Percentiles rank a stretch among this genome's conserved stretches.
phyloP scores from a whole-genome alignment of 2,113 vertebrate genomes.

The Danio rerio region GRCz12tu NC_133182.1:73835001-73835500 shows the following conservation, averaged over 20 bases:
- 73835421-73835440: constrained; percentile 70
- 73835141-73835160: constrained; percentile 50
- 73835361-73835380: not conserved
- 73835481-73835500: constrained; percentile 82
- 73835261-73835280: constrained; percentile 66
- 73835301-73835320: constrained; percentile 50
- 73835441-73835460: constrained; percentile 73
- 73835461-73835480: constrained; percentile 75
- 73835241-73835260: constrained; percentile 69
- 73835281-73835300: constrained; percentile 62
- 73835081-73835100: constrained; percentile 43
- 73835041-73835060: constrained; percentile 37
- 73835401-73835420: constrained; percentile 60
- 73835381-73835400: constrained; percentile 34
- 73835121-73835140: constrained; percentile 24
- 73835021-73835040: constrained; percentile 46
- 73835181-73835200: constrained; percentile 69
- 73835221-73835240: constrained; percentile 70
- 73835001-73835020: constrained; percentile 50
- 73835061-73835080: constrained; percentile 27
- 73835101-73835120: not conserved
- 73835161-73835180: constrained; percentile 64
- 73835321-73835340: not conserved
- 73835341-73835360: not conserved
- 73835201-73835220: constrained; percentile 75